phyloP scores from a whole-genome alignment of 92 coral and sea anemone genomes.

The Epizoanthus rinbou region DNA sequence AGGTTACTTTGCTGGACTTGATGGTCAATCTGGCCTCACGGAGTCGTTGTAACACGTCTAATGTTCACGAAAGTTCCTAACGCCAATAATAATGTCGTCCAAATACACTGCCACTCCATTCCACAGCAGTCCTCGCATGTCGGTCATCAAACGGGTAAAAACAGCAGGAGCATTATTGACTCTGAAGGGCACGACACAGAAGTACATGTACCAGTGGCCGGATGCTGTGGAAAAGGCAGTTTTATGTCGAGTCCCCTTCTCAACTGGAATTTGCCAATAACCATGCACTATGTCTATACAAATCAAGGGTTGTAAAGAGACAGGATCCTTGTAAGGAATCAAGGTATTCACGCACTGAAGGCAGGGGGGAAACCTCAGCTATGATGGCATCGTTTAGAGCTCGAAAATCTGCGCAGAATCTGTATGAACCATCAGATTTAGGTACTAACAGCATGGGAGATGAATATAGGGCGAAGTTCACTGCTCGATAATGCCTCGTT shows the following conservation, averaged over 20 bases:
- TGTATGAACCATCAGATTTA: conserved; percentile 51
- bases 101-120: conserved; percentile 59
- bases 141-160: conserved; percentile 61
- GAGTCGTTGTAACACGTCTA: conserved; percentile 38
- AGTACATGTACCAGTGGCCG: conserved; percentile 59
- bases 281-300: conserved; percentile 58
- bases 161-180: conserved; percentile 59
- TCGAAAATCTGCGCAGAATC: conserved; percentile 51
- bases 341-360: conserved; percentile 54
- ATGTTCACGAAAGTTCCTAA: conserved; percentile 45
- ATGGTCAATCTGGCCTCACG: conserved; percentile 53
- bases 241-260: conserved; percentile 21
- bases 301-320: conserved; percentile 52
- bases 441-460: conserved; percentile 52
- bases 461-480: conserved; percentile 59
- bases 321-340: conserved; percentile 55
- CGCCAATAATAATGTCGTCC: conserved; percentile 61
- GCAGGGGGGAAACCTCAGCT: conserved; percentile 60
- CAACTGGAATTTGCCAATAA: conserved; percentile 54
- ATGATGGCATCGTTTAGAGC: conserved; percentile 39
- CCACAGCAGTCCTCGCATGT: conserved; percentile 54
- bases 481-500: conserved; percentile 50
- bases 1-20: conserved; percentile 49
- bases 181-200: conserved; percentile 58
- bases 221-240: conserved; percentile 53